Evolutionary conservation across 23 tunicate species (phyloP), one percentile per base, ranked within the genome.

Genomic region (Aplidium turbinatum): DNA sequence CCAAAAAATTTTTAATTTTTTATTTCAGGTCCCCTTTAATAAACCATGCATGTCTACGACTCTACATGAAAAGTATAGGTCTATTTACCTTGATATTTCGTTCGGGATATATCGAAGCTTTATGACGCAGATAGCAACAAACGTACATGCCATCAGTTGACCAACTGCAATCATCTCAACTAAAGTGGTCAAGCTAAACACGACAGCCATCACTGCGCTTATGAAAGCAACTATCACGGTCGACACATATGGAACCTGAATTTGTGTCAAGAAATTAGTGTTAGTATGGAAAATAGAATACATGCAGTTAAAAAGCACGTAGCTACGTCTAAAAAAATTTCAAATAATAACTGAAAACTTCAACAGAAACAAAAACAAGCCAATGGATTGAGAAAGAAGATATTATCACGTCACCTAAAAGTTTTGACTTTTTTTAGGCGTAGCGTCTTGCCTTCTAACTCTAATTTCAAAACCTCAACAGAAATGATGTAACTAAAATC

Each of bases 141-240:
- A 84, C 13, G 83, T 84, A 27, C 91, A 84, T 19, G 91, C 91
- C 63, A 84, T 78, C 0, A 84, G 83, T 48, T 84, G 91, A 1
- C 91, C 91, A 21, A 84, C 69, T 1, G 91, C 84, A 11, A 84
- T 84, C 2, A 84, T 77, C 36, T 84, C 91, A 3, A 84, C 91
- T 27, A 84, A 40, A 3, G 76, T 68, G 0, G 40, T 42, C 28
- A 84, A 61, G 13, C 63, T 57, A 62, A 84, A 77, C 6, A 77
- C 16, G 23, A 77, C 18, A 2, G 91, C 91, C 55, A 84, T 64
- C 16, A 69, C 1, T 4, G 73, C 58, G 71, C 91, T 76, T 9
- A 76, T 18, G 5, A 27, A 11, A 6, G 82, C 82, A 5, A 76
- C 82, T 2, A 55, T 63, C 23, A 76, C 6, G 28, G 82, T 76